Base-by-base conservation (phyloP, 2,113 vertebrate species). In the Proteles cristata region DNA sequence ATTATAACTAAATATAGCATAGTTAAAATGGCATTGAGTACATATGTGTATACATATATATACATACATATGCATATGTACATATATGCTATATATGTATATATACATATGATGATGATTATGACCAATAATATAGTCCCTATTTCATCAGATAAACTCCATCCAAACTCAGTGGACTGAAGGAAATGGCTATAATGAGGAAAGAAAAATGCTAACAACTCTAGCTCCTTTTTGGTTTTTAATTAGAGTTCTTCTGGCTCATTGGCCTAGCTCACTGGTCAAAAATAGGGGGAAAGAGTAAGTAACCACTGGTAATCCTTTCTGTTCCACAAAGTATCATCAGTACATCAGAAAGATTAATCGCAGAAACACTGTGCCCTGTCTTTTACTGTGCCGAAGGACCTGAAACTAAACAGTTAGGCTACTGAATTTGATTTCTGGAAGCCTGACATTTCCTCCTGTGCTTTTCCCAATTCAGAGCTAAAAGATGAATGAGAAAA, bases 301-400 rank as follows among this genome's bases (percentile, higher is more conserved):
- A 97, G 88, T 93, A 97, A 91, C 71, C 94, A 88, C 77, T 96
- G 85, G 71, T 94, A 94, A 95, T 97, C 11, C 0, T 96, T 96
- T 82, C 90, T 85, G 81, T 95, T 95, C 94, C 97, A 88, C 26
- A 45, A 88, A 97, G 68, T 91, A 86, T 97, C 96, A 83, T 45
- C 79, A 79, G 53, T 79, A 39, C 43, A 84, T 97, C 95, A 96
- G 82, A 92, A 96, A 97, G 94, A 98, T 97, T 94, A 95, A 96
- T 88, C 84, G 35, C 88, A 96, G 73, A 94, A 96, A 69, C 89
- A 86, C 4, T 58, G 63, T 68, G 50, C 92, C 81, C 83, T 92
- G 81, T 85, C 97, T 88, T 77, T 61, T 33, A 82, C 77, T 85
- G 80, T 90, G 87, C 76, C 1, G 31, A 97, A 26, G 66, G 58